Evolutionary conservation across 2,113 vertebrate genomes (phyloP).

Genomic region (Leucopsar rothschildi): DNA sequence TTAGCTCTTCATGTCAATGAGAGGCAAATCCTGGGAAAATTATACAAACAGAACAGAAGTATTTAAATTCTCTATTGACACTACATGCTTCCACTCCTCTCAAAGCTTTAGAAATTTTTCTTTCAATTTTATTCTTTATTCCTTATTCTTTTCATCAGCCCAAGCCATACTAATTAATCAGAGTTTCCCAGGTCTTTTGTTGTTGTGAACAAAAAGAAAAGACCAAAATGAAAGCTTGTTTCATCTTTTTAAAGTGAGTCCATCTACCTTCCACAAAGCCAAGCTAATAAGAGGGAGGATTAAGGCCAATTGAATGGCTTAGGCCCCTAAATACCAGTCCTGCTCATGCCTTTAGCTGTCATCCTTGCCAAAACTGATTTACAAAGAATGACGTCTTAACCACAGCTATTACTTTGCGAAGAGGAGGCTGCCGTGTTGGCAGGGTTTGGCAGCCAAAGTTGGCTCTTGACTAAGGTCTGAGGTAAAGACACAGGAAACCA

Average conservation of each 20-base stretch:
- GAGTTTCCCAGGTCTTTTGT: conserved; percentile 72
- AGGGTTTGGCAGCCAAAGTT: conserved; percentile 54
- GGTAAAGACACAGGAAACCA: conserved; percentile 58
- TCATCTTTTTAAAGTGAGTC: conserved; percentile 59
- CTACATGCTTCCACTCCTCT: conserved; percentile 31
- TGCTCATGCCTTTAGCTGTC: conserved; percentile 50
- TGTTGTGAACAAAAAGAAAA: conserved; percentile 34
- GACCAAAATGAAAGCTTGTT: conserved; percentile 17
- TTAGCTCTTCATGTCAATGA: conserved; percentile 22
- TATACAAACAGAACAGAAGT: conserved; percentile 68
- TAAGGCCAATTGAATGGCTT: conserved; percentile 66
- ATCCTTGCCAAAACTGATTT: conserved; percentile 66
- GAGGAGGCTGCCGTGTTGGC: conserved; percentile 10
- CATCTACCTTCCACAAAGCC: conserved; percentile 56
- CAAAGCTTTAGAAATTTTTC: conserved; percentile 61
- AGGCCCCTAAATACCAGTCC: conserved; percentile 30
- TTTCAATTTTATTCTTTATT: conserved; percentile 44
- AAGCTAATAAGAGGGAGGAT: conserved; percentile 64
- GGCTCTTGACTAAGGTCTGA: conserved; percentile 48
- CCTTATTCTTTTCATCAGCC: conserved; percentile 63
- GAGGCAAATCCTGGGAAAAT: conserved; percentile 72
- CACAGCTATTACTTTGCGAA: conserved; percentile 54
- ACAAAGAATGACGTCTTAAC: conserved; percentile 64
- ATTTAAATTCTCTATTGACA: conserved; percentile 68
- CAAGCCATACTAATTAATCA: conserved; percentile 70